Evolutionary conservation across 1,140 invertebrate species (phyloP), one percentile per base, ranked within the genome.

Genomic region (Drosophila rufa): DNA sequence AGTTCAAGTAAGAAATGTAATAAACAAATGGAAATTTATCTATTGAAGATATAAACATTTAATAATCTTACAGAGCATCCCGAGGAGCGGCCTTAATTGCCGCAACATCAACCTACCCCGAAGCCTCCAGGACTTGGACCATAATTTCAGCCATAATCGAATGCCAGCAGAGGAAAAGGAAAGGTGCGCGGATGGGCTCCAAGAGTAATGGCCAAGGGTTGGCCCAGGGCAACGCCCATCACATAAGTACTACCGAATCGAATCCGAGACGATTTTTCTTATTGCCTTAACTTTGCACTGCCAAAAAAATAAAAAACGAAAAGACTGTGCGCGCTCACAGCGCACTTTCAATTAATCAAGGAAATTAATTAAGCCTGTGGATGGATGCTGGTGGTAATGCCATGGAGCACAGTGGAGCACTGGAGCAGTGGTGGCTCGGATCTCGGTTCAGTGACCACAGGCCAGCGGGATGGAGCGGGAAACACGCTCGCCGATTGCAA

Each of bases 281-380:
- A 79, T 90, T 67, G 80, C 84, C 84, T 87, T 89, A 86, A 86
- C 84, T 89, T 87, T 87, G 76, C 84, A 89, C 80, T 80, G 80
- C 67, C 76, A 80, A 78, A 78, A 66, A 64, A 33, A 36, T 36
- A 60, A 48, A 17, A 33, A 61, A 50, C 25, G 53, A 62, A 73
- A 64, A 48, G 30, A 66, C 40, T 33, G 50, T 43, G 48, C 45
- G 48, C 19, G 25, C 61, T 50, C 67, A 56, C 71, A 75, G 79
- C 70, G 75, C 86, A 89, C 85, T 89, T 89, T 89, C 85, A 89
- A 89, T 89, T 89, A 90, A 89, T 89, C 85, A 89, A 89, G 78
- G 85, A 85, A 89, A 89, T 90, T 89, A 89, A 89, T 89, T 89
- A 89, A 89, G 85, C 50, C 75, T 68, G 64, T 57, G 56, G 82